Percentiles rank a stretch among this genome's conserved stretches.
Conservation (phyloP, 2,113 vertebrate species). For the Serinus canaria region DNA sequence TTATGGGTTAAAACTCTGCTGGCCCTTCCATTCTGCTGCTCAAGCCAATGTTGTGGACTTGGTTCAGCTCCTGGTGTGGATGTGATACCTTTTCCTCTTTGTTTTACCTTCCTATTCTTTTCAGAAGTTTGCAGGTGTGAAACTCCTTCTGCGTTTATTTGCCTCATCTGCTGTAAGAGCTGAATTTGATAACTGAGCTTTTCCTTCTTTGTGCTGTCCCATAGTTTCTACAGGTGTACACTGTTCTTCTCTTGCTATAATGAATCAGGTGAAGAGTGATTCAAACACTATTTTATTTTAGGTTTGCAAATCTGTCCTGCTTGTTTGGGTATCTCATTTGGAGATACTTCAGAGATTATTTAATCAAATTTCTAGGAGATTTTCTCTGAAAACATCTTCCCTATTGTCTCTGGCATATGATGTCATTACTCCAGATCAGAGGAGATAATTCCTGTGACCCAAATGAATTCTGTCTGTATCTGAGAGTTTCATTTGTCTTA, state of each 20-base stretch:
- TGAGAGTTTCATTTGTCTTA: background rate
- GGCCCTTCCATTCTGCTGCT: background rate
- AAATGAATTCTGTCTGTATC: background rate
- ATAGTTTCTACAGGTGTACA: background rate
- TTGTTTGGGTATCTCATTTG: background rate
- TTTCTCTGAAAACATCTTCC: background rate
- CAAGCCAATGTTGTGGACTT: background rate
- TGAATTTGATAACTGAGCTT: background rate
- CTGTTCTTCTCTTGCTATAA: background rate
- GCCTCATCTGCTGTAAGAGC: background rate
- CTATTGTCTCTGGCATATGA: background rate
- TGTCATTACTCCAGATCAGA: background rate
- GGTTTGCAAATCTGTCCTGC: background rate
- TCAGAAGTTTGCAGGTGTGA: background rate
- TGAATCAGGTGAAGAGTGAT: background rate
- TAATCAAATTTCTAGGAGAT: background rate
- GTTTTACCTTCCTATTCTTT: fast-evolving
- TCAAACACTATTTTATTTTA: background rate
- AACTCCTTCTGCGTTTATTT: background rate
- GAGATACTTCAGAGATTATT: background rate
- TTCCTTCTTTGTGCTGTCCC: background rate
- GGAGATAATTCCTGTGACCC: background rate
- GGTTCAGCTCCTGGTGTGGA: background rate
- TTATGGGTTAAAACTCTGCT: background rate
- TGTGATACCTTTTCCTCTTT: background rate